Conservation (phyloP, 2,888 invertebrate genomes). For the Phorcus lineatus region DNA sequence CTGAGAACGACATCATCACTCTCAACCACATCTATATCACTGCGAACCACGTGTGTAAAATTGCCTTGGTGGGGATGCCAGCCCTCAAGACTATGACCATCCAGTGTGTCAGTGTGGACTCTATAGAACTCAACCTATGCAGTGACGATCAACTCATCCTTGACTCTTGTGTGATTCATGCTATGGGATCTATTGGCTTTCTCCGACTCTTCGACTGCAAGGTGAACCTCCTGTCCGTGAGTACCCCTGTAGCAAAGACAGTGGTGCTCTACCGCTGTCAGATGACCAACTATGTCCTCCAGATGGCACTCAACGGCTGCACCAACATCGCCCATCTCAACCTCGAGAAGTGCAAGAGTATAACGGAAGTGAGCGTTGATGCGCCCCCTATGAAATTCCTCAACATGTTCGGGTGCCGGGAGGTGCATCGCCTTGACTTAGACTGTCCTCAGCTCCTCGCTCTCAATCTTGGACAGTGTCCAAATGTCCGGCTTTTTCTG, state of each 20-base stretch:
- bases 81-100: conserved; percentile 60
- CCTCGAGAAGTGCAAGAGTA: conserved; percentile 58
- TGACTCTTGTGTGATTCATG: conserved; percentile 63
- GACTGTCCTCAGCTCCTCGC: conserved; percentile 61
- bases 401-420: conserved; percentile 62
- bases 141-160: conserved; percentile 63
- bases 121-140: conserved; percentile 62
- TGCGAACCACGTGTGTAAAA: conserved; percentile 63
- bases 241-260: conserved; percentile 58
- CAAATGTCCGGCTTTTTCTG: conserved; percentile 54
- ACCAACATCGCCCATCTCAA: conserved; percentile 62
- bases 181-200: conserved; percentile 60
- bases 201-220: conserved; percentile 63
- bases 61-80: conserved; percentile 60
- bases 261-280: conserved; percentile 63
- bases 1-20: conserved; percentile 60
- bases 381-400: conserved; percentile 57
- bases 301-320: conserved; percentile 64
- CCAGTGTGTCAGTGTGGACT: conserved; percentile 64
- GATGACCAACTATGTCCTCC: conserved; percentile 61
- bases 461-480: conserved; percentile 62
- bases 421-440: conserved; percentile 52
- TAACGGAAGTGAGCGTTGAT: conserved; percentile 50
- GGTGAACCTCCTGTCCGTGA: conserved; percentile 59
- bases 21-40: conserved; percentile 64